Conservation (phyloP, 2,888 invertebrate genomes). For the Anthrax anthrax region DNA sequence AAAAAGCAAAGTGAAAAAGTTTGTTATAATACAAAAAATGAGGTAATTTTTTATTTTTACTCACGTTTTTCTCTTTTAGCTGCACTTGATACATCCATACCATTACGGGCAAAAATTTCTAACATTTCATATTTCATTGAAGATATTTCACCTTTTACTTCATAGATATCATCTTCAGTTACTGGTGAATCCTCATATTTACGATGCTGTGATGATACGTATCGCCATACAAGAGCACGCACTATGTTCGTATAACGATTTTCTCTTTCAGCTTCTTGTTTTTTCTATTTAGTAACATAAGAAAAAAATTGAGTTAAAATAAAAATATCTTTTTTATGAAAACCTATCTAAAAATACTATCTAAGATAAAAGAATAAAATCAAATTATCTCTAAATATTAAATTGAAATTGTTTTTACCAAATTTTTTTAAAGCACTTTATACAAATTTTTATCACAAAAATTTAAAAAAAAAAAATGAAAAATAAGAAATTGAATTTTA, state of each 20-base stretch:
- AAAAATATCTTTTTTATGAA: too few relatives aligned
- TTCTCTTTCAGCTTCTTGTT: constrained; percentile 49
- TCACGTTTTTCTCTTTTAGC: constrained; percentile 61
- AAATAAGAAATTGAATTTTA: too few relatives aligned
- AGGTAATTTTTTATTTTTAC: constrained; percentile 14
- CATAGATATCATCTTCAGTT: constrained; percentile 87
- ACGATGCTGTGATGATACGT: constrained; percentile 75
- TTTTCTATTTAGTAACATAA: constrained; percentile 20
- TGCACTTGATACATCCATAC: constrained; percentile 66
- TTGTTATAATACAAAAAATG: constrained; percentile 10
- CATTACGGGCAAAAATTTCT: constrained; percentile 76
- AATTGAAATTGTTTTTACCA: too few relatives aligned
- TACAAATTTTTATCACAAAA: too few relatives aligned
- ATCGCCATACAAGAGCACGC: constrained; percentile 82
- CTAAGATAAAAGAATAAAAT: too few relatives aligned
- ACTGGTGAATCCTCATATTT: constrained; percentile 71
- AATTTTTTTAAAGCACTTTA: too few relatives aligned
- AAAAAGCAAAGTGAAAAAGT: background rate
- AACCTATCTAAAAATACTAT: too few relatives aligned
- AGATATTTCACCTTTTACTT: constrained; percentile 86
- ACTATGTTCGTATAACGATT: constrained; percentile 68
- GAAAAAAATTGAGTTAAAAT: too few relatives aligned
- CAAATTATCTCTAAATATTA: too few relatives aligned
- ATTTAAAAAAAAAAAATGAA: too few relatives aligned
- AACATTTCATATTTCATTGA: constrained; percentile 82